phyloP scores from a whole-genome alignment of 2,888 invertebrate species.

The Stenodema calcarata region DNA sequence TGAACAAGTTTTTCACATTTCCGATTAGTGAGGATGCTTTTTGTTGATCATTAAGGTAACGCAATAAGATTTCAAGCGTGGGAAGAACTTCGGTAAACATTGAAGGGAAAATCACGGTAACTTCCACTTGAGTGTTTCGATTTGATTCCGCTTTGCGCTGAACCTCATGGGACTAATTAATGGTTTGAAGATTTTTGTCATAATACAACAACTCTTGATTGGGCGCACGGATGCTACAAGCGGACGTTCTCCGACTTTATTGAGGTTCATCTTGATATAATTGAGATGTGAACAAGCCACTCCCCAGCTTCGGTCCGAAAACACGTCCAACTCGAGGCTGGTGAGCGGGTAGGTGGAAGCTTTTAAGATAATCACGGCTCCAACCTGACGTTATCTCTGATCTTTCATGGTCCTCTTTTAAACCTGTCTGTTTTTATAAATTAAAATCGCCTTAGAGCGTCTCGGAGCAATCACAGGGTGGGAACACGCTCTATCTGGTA shows the following conservation, averaged over 20 bases:
- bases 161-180: background rate
- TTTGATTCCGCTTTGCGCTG: too few species aligned
- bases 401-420: conserved; percentile 17
- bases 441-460: conserved; percentile 31
- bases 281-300: conserved; percentile 30
- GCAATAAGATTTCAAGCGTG: too few species aligned
- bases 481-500: conserved; percentile 33
- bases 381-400: conserved; percentile 36
- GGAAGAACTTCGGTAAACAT: too few species aligned
- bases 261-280: conserved; percentile 37
- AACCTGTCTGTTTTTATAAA: conserved; percentile 31
- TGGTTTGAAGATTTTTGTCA: background rate
- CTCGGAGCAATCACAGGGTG: conserved; percentile 26
- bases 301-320: background rate
- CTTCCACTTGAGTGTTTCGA: too few species aligned
- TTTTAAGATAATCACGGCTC: conserved; percentile 40
- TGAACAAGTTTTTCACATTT: too few species aligned
- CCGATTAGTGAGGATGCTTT: too few species aligned
- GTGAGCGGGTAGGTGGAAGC: conserved; percentile 23
- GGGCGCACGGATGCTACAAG: background rate
- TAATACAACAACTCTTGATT: background rate
- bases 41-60: too few species aligned
- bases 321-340: background rate
- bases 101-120: too few species aligned
- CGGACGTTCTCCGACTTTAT: background rate